Conservation (phyloP, 2,113 vertebrate species). For the Fulmarus glacialis region DNA sequence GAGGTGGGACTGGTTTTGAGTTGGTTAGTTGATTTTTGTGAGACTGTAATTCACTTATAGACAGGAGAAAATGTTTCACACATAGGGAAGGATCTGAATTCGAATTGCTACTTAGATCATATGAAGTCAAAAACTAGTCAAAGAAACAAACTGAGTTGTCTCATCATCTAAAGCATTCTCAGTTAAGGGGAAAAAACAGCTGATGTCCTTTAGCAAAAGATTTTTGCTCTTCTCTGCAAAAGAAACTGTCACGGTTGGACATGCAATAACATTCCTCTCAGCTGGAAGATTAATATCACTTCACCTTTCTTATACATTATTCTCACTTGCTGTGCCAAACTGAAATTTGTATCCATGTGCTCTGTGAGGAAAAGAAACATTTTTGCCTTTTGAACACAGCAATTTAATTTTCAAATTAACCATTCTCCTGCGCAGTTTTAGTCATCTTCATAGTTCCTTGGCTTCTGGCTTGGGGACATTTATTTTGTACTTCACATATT, state of each 20-base stretch:
- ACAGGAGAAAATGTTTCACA: neutral
- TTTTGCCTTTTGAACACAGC: neutral
- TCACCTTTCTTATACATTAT: neutral
- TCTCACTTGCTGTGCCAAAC: neutral
- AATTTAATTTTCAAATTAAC: neutral
- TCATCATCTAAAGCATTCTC: neutral
- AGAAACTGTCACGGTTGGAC: neutral
- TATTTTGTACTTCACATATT: neutral
- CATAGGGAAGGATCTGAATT: neutral
- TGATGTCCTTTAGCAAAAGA: neutral
- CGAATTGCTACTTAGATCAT: neutral
- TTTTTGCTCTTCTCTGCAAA: constrained; percentile 41
- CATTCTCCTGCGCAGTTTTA: neutral
- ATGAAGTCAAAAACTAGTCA: neutral
- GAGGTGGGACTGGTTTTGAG: neutral
- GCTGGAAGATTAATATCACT: neutral
- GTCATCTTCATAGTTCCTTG: neutral
- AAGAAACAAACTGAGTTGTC: neutral
- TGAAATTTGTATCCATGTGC: neutral
- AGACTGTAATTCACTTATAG: neutral
- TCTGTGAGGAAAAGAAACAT: neutral
- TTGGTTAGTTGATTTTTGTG: neutral
- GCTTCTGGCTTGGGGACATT: neutral
- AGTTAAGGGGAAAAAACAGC: neutral
- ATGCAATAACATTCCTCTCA: neutral